Conservation (phyloP, 2,797 vertebrate species). For the Vireo griseus region DNA sequence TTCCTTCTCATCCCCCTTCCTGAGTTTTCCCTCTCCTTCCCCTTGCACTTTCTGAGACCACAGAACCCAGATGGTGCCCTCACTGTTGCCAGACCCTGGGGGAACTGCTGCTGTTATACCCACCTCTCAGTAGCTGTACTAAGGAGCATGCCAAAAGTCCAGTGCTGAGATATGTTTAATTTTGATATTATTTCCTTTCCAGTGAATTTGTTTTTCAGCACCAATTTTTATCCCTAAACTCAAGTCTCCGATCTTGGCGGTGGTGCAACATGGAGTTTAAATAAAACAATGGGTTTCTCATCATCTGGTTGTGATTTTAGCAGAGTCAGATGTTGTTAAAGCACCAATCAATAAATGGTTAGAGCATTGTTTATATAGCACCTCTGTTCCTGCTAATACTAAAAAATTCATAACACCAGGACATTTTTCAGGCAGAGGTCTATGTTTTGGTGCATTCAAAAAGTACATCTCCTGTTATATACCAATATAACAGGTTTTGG, state of each 20-base stretch:
- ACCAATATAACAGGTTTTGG: background rate
- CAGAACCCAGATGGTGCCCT: conserved; percentile 34
- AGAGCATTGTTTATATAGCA: conserved; percentile 28
- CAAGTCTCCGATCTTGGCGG: background rate
- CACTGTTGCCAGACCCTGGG: background rate
- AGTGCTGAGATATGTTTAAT: background rate
- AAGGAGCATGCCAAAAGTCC: background rate
- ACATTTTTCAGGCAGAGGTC: background rate
- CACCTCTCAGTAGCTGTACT: background rate
- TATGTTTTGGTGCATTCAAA: background rate
- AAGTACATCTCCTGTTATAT: background rate
- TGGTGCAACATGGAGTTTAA: background rate
- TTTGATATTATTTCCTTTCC: background rate
- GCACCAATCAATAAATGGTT: conserved; percentile 36
- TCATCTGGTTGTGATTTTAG: background rate
- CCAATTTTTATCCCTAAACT: background rate
- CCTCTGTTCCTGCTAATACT: conserved; percentile 21
- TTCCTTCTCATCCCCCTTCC: background rate
- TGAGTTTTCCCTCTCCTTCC: conserved; percentile 4
- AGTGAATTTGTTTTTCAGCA: background rate
- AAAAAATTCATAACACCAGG: conserved; percentile 29
- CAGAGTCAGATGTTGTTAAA: conserved; percentile 8
- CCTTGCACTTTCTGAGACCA: conserved; percentile 7
- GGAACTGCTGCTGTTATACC: background rate
- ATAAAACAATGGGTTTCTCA: background rate